Evolutionary conservation across 2,113 vertebrate species (phyloP), one percentile per base, ranked within the genome.

Genomic region (Aptenodytes patagonicus): DNA sequence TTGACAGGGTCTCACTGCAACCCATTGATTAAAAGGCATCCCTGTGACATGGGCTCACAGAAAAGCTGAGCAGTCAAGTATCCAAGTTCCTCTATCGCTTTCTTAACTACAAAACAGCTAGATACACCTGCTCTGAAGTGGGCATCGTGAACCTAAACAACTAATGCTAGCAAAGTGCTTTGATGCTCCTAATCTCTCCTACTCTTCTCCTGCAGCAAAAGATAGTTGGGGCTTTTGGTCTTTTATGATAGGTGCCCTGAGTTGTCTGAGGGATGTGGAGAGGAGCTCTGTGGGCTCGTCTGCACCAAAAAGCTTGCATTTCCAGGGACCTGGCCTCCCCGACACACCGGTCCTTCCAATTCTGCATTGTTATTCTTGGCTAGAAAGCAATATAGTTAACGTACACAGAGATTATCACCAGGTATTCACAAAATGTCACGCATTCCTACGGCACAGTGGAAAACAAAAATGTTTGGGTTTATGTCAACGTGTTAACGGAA

Each of bases 401-500:
- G 2, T 31, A 32, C 3, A 11, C 7, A 5, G 17, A 1, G 21
- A 32, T 54, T 46, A 70, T 6, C 85, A 46, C 46, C 75, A 46
- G 13, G 36, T 38, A 44, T 26, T 52, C 21, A 10, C 14, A 7
- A 70, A 46, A 46, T 22, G 28, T 38, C 72, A 31, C 54, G 2
- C 13, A 2, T 31, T 40, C 46, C 44, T 31, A 44, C 3, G 2
- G n/a, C n/a, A 29, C 16, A 19, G 25, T 1, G 46, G 31, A 28
- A 61, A 78, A 36, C 10, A 52, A 49, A 57, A 34, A 20, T 21
- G 14, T 22, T 72, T 31, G 18, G 40, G 17, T 36, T 71, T 17
- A 32, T 8, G 47, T 36, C 75, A 29, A 38, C 1, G 1, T 10
- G 22, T 28, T 38, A 54, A 40, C 3, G 0, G n/a, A 64, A 38